Percentiles rank a stretch among this genome's conserved stretches.
phyloP scores from a whole-genome alignment of 2,888 invertebrate species.

The Pterostichus madidus region DNA sequence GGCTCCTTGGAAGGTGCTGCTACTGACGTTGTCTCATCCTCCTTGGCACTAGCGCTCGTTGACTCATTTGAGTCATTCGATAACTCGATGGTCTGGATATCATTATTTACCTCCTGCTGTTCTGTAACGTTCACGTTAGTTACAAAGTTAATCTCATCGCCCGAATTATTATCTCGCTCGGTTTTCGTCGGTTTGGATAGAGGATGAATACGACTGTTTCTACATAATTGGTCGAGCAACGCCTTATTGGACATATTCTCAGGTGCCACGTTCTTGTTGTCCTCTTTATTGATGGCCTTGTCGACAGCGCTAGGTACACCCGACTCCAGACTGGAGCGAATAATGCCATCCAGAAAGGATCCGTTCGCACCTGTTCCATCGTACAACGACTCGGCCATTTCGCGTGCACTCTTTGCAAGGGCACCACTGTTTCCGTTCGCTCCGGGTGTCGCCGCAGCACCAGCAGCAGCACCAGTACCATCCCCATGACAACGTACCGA shows the following conservation, averaged over 20 bases:
- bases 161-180: slow-evolving; percentile 75
- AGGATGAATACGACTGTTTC: slow-evolving; percentile 81
- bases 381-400: slow-evolving; percentile 83
- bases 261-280: slow-evolving; percentile 77
- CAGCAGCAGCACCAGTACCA: slow-evolving; percentile 71
- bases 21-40: slow-evolving; percentile 22
- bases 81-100: slow-evolving; percentile 75
- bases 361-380: slow-evolving; percentile 85
- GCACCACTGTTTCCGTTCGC: slow-evolving; percentile 63
- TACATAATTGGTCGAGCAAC: slow-evolving; percentile 83
- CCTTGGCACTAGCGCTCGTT: slow-evolving; percentile 68
- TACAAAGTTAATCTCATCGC: slow-evolving; percentile 77
- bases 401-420: slow-evolving; percentile 78
- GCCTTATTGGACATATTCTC: slow-evolving; percentile 82
- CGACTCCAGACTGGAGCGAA: slow-evolving; percentile 88
- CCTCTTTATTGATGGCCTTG: slow-evolving; percentile 79
- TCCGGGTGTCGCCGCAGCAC: slow-evolving; percentile 65
- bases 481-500: slow-evolving; percentile 78
- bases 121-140: slow-evolving; percentile 17
- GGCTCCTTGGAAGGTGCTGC: slow-evolving; percentile 12
- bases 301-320: slow-evolving; percentile 79
- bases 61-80: slow-evolving; percentile 76
- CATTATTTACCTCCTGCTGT: slow-evolving; percentile 65
- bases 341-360: slow-evolving; percentile 90
- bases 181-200: slow-evolving; percentile 75